phyloP scores from a whole-genome alignment of 2,113 vertebrate genomes.

The Oxyura jamaicensis region DNA sequence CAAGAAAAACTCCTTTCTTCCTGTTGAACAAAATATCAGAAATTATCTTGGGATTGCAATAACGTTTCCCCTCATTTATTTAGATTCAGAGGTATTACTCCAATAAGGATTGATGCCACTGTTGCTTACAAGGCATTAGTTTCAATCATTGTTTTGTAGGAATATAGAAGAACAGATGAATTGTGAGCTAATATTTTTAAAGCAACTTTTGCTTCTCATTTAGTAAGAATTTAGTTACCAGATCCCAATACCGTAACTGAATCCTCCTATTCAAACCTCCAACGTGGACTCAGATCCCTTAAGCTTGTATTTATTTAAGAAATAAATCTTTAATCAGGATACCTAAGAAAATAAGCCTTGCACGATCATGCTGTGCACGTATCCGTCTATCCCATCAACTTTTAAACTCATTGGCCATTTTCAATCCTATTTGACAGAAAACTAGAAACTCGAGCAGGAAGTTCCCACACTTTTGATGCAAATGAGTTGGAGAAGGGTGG shows the following conservation, averaged over 20 bases:
- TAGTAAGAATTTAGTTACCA: background rate
- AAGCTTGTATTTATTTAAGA: background rate
- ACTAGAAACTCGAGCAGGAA: background rate
- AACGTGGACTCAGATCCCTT: background rate
- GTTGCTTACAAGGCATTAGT: background rate
- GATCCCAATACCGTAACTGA: background rate
- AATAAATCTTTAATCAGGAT: background rate
- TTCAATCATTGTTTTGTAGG: background rate
- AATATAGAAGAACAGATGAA: background rate
- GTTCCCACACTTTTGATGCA: background rate
- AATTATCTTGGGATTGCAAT: background rate
- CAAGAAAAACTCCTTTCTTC: background rate
- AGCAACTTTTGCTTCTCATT: background rate
- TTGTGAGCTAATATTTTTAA: background rate
- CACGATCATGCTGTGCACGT: rapidly evolving
- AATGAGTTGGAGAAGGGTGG: background rate
- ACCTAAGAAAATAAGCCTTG: background rate
- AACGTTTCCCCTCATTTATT: background rate
- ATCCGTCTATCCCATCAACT: background rate
- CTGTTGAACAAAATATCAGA: background rate
- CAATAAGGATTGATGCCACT: background rate
- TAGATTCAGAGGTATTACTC: background rate
- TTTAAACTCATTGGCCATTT: background rate
- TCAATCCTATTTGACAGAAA: background rate
- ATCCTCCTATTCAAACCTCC: background rate